Evolutionary conservation across 1,140 invertebrate genomes (phyloP).

Genomic region (Drosophila orena): DNA sequence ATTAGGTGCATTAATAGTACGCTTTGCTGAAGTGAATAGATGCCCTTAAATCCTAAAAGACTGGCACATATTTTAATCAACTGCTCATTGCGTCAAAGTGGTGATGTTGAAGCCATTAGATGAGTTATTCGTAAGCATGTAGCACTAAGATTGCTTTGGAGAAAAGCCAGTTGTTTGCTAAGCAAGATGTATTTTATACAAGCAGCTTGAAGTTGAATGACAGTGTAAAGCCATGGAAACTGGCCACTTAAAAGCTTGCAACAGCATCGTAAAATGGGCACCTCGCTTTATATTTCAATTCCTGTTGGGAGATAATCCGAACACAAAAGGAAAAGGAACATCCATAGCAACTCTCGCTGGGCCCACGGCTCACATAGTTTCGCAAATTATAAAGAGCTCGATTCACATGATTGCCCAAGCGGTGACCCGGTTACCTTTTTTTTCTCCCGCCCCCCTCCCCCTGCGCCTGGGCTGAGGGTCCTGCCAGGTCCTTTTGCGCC

Average conservation of each 20-base stretch:
- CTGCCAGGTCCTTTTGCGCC: conserved; percentile 3
- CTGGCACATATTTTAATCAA: too few species aligned
- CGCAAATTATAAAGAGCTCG: conserved; percentile 81
- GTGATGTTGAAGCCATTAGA: too few species aligned
- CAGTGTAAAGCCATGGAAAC: neutral
- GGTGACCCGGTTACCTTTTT: conserved; percentile 44
- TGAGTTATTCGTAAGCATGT: too few species aligned
- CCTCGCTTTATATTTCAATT: conserved; percentile 9
- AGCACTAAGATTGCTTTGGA: too few species aligned
- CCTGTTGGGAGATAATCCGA: conserved; percentile 12
- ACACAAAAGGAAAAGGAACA: conserved; percentile 24
- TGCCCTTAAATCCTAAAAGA: too few species aligned
- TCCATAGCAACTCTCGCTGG: conserved; percentile 32
- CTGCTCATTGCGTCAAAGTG: too few species aligned
- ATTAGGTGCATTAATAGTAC: neutral
- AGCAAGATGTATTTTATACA: too few species aligned
- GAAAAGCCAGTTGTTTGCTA: too few species aligned
- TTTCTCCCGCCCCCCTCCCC: neutral
- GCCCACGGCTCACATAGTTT: conserved; percentile 67
- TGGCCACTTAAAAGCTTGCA: conserved; percentile 5
- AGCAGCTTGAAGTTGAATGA: too few species aligned
- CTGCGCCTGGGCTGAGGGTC: conserved; percentile 17
- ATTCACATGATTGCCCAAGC: conserved; percentile 84
- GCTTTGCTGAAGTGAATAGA: neutral
- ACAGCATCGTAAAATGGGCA: conserved; percentile 15